Evolutionary conservation across 2,113 vertebrate species (phyloP).

Genomic region (Larimichthys polyactis): DNA sequence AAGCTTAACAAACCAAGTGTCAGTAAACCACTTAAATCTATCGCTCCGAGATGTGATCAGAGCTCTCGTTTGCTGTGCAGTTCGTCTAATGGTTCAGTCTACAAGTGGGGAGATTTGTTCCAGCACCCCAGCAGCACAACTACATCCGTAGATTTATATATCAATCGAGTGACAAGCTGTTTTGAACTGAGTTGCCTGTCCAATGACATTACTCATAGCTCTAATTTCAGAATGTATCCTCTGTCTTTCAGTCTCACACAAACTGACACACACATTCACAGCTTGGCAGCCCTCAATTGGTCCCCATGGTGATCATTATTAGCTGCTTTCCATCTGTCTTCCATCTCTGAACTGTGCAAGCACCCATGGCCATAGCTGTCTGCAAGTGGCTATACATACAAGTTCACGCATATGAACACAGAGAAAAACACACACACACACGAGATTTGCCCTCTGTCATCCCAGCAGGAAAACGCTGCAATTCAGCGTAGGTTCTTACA

Average conservation of each 20-base stretch:
- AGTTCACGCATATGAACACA: not conserved
- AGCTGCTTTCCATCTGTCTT: constrained; percentile 60
- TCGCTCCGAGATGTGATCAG: constrained; percentile 53
- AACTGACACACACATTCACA: constrained; percentile 43
- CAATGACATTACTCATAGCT: constrained; percentile 53
- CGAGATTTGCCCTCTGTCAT: constrained; percentile 7
- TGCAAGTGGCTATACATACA: not conserved
- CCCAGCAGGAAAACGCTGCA: not conserved
- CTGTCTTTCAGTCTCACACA: constrained; percentile 38
- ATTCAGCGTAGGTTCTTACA: constrained; percentile 15
- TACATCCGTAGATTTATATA: constrained; percentile 43
- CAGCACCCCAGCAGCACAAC: constrained; percentile 30
- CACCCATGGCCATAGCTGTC: not conserved
- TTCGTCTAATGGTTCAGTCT: constrained; percentile 42
- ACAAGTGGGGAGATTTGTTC: constrained; percentile 39
- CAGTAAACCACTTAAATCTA: constrained; percentile 49
- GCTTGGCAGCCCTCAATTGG: constrained; percentile 55
- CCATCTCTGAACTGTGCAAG: constrained; percentile 24
- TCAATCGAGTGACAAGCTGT: constrained; percentile 47
- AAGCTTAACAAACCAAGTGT: constrained; percentile 55
- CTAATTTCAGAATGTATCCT: constrained; percentile 51
- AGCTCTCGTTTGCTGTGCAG: constrained; percentile 32
- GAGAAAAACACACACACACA: constrained; percentile 21
- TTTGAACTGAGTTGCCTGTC: constrained; percentile 45
- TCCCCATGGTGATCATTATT: constrained; percentile 69